These are phyloP conservation scores for Megathymus violae DNA, from an alignment of 1,140 invertebrate species.

Conservation along the genomic window DNA sequence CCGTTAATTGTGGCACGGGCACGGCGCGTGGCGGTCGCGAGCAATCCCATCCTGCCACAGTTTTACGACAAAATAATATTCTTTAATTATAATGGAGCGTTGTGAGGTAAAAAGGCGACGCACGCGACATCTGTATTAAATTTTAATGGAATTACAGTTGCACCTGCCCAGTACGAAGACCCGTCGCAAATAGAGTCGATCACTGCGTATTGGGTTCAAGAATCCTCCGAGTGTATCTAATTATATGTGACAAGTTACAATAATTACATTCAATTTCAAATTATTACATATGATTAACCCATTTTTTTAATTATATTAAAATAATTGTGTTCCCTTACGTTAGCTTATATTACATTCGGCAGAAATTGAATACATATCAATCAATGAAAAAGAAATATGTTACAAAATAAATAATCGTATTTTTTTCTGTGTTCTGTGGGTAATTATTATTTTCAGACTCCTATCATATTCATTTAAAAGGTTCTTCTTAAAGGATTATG, in stretches of 20 bases:
- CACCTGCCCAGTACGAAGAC: conserved; percentile 61
- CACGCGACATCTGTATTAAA: conserved; percentile 82
- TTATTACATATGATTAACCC: no score
- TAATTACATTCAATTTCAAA: no score
- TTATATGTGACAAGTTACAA: conserved; percentile 51
- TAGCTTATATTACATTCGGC: no score
- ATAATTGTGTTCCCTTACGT: no score
- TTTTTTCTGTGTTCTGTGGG: no score
- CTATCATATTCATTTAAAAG: no score
- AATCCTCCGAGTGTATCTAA: conserved; percentile 66
- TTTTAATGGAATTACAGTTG: conserved; percentile 74
- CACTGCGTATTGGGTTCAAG: conserved; percentile 50
- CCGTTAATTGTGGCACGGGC: conserved; percentile 54
- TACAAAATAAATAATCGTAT: no score
- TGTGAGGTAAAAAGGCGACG: conserved; percentile 71
- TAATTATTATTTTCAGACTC: no score
- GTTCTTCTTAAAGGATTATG: no score
- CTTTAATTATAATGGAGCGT: conserved; percentile 79
- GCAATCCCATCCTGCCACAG: conserved; percentile 45
- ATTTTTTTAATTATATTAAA: no score
- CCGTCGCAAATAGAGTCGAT: conserved; percentile 51
- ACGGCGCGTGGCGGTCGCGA: conserved; percentile 59
- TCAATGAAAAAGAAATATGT: no score
- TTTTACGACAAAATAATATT: conserved; percentile 80
- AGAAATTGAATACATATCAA: no score